A percentile compares a stretch with the other conserved stretches of the same genome.
Evolutionary conservation across 2,888 invertebrate species (phyloP).

Genomic region (Drosophila atripex): DNA sequence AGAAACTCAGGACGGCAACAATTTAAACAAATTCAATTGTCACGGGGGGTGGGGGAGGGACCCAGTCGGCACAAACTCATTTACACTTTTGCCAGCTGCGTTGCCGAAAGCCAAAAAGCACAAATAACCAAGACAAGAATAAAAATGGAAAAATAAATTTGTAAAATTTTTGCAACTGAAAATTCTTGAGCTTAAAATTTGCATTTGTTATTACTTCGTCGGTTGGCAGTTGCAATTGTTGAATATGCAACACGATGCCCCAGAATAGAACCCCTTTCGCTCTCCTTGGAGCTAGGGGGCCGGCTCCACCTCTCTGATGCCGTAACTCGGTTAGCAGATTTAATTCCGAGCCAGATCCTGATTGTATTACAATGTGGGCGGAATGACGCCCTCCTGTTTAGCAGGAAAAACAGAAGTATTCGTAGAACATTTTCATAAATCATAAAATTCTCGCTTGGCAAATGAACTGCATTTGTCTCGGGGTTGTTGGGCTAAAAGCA

Average conservation of each 20-base stretch:
- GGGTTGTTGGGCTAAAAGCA: slow-evolving; percentile 14
- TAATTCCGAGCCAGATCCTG: slow-evolving; percentile 64
- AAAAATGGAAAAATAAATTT: slow-evolving; percentile 41
- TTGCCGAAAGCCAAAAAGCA: slow-evolving; percentile 31
- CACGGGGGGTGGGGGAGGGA: background rate
- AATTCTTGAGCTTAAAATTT: slow-evolving; percentile 74
- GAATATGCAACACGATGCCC: slow-evolving; percentile 72
- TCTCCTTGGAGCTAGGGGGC: background rate
- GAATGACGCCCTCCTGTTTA: slow-evolving; percentile 35
- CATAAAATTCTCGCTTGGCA: slow-evolving; percentile 46
- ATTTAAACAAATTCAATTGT: slow-evolving; percentile 73
- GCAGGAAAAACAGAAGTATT: slow-evolving; percentile 18
- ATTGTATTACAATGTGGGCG: slow-evolving; percentile 70
- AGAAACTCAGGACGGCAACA: slow-evolving; percentile 49
- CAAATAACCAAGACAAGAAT: slow-evolving; percentile 29
- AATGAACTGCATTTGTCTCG: slow-evolving; percentile 31
- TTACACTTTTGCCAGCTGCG: slow-evolving; percentile 53
- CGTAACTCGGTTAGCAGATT: slow-evolving; percentile 60
- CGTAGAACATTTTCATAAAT: slow-evolving; percentile 61
- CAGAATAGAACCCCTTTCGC: slow-evolving; percentile 19
- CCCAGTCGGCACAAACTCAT: slow-evolving; percentile 54
- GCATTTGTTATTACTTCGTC: slow-evolving; percentile 77
- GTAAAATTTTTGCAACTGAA: slow-evolving; percentile 62
- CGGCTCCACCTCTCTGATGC: background rate
- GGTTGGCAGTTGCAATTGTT: slow-evolving; percentile 73